Base-by-base conservation (phyloP, 2,888 invertebrate species). In the Tromatobia lineatoria region DNA sequence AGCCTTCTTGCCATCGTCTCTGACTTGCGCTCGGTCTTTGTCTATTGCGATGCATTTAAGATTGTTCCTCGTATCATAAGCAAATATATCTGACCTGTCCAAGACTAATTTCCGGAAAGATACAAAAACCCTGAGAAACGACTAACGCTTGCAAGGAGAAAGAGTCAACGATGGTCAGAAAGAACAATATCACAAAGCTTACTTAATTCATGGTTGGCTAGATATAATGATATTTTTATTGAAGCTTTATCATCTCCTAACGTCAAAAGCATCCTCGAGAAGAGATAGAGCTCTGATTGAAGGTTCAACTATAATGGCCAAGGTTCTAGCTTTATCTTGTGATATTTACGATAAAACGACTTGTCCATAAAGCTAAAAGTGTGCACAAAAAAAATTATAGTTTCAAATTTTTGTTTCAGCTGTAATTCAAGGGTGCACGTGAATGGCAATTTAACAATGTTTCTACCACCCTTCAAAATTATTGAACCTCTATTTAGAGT, bases 1-100 rank as follows among this genome's bases (percentile, higher is more conserved):
- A 92, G 87, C 91, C 92, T 64, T 92, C 89, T 91, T 89, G 86
- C 80, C 82, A 86, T 83, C 61, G 47, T 59, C 52, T 77, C 66
- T 76, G 20, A 57, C 64, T 78, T 45, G 67, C 70, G 29, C 67
- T 52, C 64, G 70, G 42, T 59, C 25, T 67, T 69, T 54, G 57
- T 25, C 34, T 29, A 7, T 64, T 34, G 10, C 29, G 29, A 11
- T 61, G 61, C 47, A 61, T 64, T 64, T 47, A 4, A 29, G 61
- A 29, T 25, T 47, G 29, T 29, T 61, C 2, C 47, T 74, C 34
- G 25, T 29, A 34, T 64, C 20, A 38, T 38, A 50, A 64, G 47
- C 73, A 45, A 59, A 59, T 59, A 73, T 29, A 59, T 29, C 11
- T n/a, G 8, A n/a, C 47, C 59, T 59, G 45, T 59, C 73, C 15